Base-by-base conservation (phyloP, 1,140 invertebrate genomes). In the Manduca sexta region DNA sequence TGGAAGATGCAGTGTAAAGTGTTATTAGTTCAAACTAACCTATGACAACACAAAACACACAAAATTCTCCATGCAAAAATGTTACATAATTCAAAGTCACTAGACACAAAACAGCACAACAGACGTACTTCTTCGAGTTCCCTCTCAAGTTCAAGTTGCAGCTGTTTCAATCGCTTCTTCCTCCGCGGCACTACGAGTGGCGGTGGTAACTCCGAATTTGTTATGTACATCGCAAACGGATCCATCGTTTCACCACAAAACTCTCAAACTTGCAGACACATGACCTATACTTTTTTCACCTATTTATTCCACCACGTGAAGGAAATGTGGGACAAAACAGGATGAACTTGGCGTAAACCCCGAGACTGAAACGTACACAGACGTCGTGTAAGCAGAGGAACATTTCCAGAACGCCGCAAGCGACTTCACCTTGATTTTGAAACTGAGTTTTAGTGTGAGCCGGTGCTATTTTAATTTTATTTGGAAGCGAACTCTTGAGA, bases 351-450 rank as follows among this genome's bases (percentile, higher is more conserved):
- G 71, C 60, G 66, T 52, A 65, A 74, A 66, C 47, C 46, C 31
- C 47, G 29, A 52, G 57, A 64, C 60, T 29, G 55, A 54, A 50
- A 29, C 60, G 57, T 56, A 56, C 55, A 48, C 52, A 57, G 56
- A 54, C 60, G 55, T 58, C 58, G 53, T 61, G 64, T 69, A 70
- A 72, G 70, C 69, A 66, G 49, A 35, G 45, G 41, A 67, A 60
- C 74, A 72, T 79, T 69, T 75, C 71, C 67, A 65, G 70, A 82
- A 78, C 69, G 77, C 66, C 78, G 55, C 64, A 77, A 74, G 69
- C 73, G 67, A 52, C 69, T 69, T 84, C 76, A 84, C 81, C 81
- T 84, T 84, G 81, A 84, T 84, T 82, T 83, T 83, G 79, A 84
- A 80, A 70, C 59, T 73, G 71, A 66, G 61, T 70, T 76, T 76